Evolutionary conservation across 2,888 invertebrate species (phyloP).

Genomic region (Catocala fraxini): DNA sequence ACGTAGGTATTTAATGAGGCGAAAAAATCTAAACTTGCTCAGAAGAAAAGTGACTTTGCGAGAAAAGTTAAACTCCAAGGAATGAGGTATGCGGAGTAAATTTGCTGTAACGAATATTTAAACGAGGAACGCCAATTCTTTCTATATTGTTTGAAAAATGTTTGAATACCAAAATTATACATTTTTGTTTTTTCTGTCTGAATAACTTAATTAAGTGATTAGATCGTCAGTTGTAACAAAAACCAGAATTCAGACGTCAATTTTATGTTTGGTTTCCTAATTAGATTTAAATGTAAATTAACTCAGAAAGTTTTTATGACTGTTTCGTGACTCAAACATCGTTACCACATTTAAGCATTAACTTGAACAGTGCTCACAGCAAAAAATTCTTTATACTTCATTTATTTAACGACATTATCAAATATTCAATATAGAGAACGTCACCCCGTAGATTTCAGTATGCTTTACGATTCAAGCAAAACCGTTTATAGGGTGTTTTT

Average conservation of each 20-base stretch:
- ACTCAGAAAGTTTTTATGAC: slow-evolving; percentile 1
- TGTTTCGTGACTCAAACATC: background rate
- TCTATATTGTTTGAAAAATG: slow-evolving; percentile 19
- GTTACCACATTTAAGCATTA: background rate
- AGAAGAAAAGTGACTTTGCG: slow-evolving; percentile 46
- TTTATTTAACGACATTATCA: slow-evolving; percentile 25
- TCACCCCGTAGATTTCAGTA: slow-evolving; percentile 15
- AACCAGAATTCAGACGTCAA: background rate
- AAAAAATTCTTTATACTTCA: slow-evolving; percentile 4
- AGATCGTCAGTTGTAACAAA: background rate
- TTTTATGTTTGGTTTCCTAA: background rate
- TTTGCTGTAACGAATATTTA: slow-evolving; percentile 51
- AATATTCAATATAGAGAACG: slow-evolving; percentile 38
- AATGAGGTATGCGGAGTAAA: slow-evolving; percentile 49
- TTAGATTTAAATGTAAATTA: slow-evolving; percentile 1
- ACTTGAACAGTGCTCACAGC: background rate
- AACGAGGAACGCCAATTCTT: slow-evolving; percentile 25
- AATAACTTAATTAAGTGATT: slow-evolving; percentile 1
- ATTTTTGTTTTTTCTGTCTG: slow-evolving; percentile 4
- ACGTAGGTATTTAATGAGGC: slow-evolving; percentile 49
- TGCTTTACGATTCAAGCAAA: slow-evolving; percentile 27
- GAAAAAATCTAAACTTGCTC: slow-evolving; percentile 43
- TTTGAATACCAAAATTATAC: slow-evolving; percentile 17
- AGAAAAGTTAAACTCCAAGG: slow-evolving; percentile 48
- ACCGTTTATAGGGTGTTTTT: slow-evolving; percentile 28